Percentiles rank a stretch among this genome's conserved stretches.
Evolutionary conservation across 2,113 vertebrate species (phyloP).

Genomic region (Dasypus novemcinctus): DNA sequence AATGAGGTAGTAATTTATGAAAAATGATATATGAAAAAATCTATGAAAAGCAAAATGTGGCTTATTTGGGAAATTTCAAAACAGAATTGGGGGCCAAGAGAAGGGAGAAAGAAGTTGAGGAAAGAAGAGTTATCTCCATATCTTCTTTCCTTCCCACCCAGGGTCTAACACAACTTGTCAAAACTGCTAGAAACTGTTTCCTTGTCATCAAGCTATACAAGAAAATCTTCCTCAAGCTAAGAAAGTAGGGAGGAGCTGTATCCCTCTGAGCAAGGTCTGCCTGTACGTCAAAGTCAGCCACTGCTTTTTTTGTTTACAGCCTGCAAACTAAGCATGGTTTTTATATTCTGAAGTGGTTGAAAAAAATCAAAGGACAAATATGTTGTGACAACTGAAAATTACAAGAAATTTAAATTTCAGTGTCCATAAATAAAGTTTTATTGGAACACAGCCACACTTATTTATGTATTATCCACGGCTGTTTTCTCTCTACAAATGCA

Average conservation of each 20-base stretch:
- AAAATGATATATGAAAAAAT: neutral
- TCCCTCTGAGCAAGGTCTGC: neutral
- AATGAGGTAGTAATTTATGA: neutral
- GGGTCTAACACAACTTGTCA: neutral
- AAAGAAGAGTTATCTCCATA: neutral
- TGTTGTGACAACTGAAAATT: neutral
- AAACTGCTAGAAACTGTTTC: neutral
- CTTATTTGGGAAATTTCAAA: neutral
- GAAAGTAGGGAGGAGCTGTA: neutral
- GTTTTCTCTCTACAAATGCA: neutral
- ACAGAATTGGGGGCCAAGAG: neutral
- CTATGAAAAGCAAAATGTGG: neutral
- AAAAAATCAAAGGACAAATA: neutral
- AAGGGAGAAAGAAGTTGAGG: neutral
- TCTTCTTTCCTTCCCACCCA: neutral
- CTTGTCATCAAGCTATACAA: neutral
- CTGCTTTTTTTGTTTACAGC: neutral
- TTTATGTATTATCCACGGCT: neutral
- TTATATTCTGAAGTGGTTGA: conserved; percentile 13
- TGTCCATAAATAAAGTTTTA: conserved; percentile 23
- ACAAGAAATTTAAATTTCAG: conserved; percentile 10
- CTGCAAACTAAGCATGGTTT: neutral
- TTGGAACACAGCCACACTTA: neutral
- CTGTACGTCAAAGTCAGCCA: neutral
- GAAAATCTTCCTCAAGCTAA: neutral